Conservation (phyloP, 2,113 vertebrate species). For the Reinhardtius hippoglossoides region DNA sequence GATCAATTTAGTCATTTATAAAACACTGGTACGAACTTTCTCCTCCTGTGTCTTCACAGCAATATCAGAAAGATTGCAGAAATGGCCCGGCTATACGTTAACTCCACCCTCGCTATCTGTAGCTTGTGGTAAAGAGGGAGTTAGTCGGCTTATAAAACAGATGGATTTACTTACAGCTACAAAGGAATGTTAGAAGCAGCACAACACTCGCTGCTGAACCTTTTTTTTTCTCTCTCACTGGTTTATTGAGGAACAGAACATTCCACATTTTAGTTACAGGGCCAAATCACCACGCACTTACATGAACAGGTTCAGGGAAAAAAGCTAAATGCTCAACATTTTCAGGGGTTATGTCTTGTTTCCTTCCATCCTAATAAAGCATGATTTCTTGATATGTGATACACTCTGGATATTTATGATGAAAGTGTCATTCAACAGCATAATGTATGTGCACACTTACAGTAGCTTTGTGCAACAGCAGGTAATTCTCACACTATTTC, state of each 20-base stretch:
- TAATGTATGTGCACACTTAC: no score
- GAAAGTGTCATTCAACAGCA: no score
- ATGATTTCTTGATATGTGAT: neutral
- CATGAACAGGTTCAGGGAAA: neutral
- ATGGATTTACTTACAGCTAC: constrained; percentile 30
- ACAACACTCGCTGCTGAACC: neutral
- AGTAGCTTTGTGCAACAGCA: neutral
- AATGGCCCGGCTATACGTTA: constrained; percentile 25
- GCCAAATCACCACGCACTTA: neutral
- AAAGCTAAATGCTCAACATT: neutral
- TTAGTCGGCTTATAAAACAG: constrained; percentile 8
- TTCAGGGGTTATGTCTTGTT: neutral
- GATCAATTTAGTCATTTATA: neutral
- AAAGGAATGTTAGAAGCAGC: constrained; percentile 25
- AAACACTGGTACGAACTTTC: neutral
- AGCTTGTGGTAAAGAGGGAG: constrained; percentile 18
- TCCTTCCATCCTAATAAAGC: neutral
- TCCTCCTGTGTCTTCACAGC: neutral
- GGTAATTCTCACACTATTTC: neutral
- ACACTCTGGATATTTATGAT: no score
- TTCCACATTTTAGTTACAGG: neutral
- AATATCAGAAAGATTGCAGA: neutral
- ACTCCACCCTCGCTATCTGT: constrained; percentile 73
- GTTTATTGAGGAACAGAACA: constrained; percentile 4
- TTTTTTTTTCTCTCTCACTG: neutral